Percentiles rank a stretch among this genome's conserved stretches.
These are phyloP conservation scores for Merluccius polli DNA, from an alignment of 2,797 vertebrate genomes.

Conservation along the genomic window DNA sequence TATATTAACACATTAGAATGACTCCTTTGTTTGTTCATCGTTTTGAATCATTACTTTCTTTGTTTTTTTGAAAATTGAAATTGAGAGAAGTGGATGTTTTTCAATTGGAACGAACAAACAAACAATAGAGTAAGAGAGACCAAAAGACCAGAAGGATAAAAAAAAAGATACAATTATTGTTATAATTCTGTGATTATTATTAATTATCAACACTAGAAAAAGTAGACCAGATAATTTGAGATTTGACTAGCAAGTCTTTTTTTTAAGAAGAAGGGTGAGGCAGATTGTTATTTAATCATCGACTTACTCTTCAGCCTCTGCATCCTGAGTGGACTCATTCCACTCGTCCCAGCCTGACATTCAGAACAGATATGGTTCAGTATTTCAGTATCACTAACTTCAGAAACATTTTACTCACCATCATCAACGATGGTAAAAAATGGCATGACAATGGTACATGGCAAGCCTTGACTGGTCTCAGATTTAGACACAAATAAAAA, in stretches of 20 bases:
- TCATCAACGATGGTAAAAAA: neutral
- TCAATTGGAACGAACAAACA: too few species aligned
- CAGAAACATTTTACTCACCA: neutral
- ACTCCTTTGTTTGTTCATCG: neutral
- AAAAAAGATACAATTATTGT: too few species aligned
- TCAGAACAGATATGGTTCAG: neutral
- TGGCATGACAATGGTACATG: too few species aligned
- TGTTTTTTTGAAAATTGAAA: too few species aligned
- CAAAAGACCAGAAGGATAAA: neutral
- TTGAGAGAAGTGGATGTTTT: too few species aligned
- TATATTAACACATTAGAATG: too few species aligned
- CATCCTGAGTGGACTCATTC: slow-evolving; percentile 57
- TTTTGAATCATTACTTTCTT: too few species aligned
- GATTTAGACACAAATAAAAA: neutral
- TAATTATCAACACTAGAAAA: neutral
- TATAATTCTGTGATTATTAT: neutral
- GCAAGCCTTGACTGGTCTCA: too few species aligned
- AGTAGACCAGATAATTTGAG: neutral
- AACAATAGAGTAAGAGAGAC: neutral
- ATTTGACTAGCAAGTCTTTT: neutral
- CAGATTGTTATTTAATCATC: neutral
- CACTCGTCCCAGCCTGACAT: slow-evolving; percentile 69
- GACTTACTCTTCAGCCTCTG: slow-evolving; percentile 66
- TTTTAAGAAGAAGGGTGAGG: too few species aligned
- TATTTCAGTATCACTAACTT: neutral